Evolutionary conservation across 2,888 invertebrate genomes (phyloP).

Genomic region (Abrostola triplasia): DNA sequence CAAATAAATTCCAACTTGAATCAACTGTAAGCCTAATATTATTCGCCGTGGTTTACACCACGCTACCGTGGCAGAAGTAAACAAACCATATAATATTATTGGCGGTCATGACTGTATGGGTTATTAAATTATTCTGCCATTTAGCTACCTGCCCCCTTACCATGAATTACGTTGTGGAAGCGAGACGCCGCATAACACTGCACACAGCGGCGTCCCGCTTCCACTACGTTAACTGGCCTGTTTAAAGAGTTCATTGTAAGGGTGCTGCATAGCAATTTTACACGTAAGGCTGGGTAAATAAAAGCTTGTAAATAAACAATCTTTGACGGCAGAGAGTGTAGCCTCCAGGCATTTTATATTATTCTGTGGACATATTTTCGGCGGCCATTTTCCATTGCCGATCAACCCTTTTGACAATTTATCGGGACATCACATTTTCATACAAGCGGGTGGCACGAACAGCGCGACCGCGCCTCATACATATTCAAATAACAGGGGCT

Average conservation of each 20-base stretch:
- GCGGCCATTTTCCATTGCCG: constrained; percentile 80
- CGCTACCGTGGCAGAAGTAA: no score
- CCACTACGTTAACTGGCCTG: no score
- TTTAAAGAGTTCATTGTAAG: no score
- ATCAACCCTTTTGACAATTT: constrained; percentile 87
- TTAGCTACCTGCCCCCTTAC: constrained; percentile 19
- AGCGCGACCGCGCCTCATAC: constrained; percentile 79
- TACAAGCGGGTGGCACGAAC: constrained; percentile 80
- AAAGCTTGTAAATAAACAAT: constrained; percentile 69
- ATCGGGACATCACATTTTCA: constrained; percentile 87
- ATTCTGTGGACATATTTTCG: constrained; percentile 74
- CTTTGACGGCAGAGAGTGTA: constrained; percentile 64
- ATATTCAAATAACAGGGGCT: constrained; percentile 83
- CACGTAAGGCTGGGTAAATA: constrained; percentile 27
- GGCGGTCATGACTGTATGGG: no score
- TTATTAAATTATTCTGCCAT: neutral
- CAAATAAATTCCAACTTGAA: no score
- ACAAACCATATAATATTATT: no score
- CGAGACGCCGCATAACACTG: no score
- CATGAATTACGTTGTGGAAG: no score
- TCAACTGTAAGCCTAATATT: no score
- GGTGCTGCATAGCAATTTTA: constrained; percentile 29
- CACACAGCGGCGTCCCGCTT: no score
- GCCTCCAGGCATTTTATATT: constrained; percentile 70
- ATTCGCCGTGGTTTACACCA: no score